Evolutionary conservation across 2,888 invertebrate genomes (phyloP).

Genomic region (Netelia fuscicornis): DNA sequence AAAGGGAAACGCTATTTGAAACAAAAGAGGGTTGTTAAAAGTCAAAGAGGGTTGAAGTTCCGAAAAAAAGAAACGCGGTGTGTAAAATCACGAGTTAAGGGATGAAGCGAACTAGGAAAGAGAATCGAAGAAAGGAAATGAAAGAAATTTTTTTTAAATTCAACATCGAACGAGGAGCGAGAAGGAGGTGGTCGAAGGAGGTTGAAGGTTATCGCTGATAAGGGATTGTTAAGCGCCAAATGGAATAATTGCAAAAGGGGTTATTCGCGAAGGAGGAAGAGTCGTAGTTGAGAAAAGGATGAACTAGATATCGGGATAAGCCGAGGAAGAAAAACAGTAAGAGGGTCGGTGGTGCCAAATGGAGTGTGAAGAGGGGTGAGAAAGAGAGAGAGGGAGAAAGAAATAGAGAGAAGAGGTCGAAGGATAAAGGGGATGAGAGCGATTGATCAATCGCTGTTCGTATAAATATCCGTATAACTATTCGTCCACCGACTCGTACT

Average conservation of each 20-base stretch:
- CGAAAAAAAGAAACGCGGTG: not conserved
- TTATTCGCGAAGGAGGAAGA: not conserved
- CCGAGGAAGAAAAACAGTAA: not conserved
- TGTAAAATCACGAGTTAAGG: not conserved
- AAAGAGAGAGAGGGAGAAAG: too few relatives aligned
- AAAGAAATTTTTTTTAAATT: not conserved
- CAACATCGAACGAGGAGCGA: too few relatives aligned
- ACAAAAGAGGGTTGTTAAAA: conserved; percentile 33
- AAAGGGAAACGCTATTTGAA: not conserved
- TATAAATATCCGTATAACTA: too few relatives aligned
- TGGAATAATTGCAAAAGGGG: not conserved
- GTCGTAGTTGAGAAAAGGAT: not conserved
- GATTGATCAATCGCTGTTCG: too few relatives aligned
- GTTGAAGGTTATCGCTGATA: too few relatives aligned
- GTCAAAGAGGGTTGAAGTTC: conserved; percentile 47
- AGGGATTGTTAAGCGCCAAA: too few relatives aligned
- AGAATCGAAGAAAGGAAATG: not conserved
- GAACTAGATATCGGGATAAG: not conserved
- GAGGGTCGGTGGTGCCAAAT: not conserved
- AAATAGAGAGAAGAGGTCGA: too few relatives aligned
- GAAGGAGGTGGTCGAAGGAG: too few relatives aligned
- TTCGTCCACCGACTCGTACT: too few relatives aligned
- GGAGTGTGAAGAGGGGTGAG: not conserved
- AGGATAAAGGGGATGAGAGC: not conserved
- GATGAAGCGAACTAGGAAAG: not conserved